Percentiles rank a stretch among this genome's conserved stretches.
Conservation (phyloP, 2,888 invertebrate species). For the Conus canariensis region DNA sequence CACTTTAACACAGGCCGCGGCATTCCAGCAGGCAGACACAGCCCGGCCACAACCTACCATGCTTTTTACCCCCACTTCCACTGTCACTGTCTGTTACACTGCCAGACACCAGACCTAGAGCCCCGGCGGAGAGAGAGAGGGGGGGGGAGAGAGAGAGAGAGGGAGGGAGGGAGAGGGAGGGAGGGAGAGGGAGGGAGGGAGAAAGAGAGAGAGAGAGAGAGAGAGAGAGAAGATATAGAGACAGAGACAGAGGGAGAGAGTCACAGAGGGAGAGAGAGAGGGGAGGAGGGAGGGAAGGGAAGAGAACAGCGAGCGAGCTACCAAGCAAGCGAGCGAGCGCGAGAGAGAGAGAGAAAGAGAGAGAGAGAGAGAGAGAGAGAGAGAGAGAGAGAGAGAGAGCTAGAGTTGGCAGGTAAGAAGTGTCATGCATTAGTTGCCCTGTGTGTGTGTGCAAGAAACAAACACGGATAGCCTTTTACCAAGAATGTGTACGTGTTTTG, state of each 20-base stretch:
- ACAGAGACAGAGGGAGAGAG: not conserved
- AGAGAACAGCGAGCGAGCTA: not conserved
- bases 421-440: too few relatives aligned
- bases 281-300: not conserved
- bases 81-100: too few relatives aligned
- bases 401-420: not conserved
- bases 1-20: too few relatives aligned
- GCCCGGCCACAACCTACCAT: not conserved
- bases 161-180: not conserved
- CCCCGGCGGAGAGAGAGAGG: not conserved
- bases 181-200: not conserved
- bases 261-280: not conserved
- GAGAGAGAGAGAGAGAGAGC: not conserved
- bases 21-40: not conserved
- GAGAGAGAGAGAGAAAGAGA: not conserved
- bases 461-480: too few relatives aligned
- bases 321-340: not conserved
- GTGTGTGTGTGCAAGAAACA: too few relatives aligned
- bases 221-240: not conserved
- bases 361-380: not conserved
- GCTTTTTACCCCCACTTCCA: too few relatives aligned
- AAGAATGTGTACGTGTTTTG: too few relatives aligned
- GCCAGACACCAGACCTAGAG: not conserved
- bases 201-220: not conserved
- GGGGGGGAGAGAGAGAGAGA: not conserved